Conservation (phyloP, 2,888 invertebrate genomes). For the Scaptomyza parva region DNA sequence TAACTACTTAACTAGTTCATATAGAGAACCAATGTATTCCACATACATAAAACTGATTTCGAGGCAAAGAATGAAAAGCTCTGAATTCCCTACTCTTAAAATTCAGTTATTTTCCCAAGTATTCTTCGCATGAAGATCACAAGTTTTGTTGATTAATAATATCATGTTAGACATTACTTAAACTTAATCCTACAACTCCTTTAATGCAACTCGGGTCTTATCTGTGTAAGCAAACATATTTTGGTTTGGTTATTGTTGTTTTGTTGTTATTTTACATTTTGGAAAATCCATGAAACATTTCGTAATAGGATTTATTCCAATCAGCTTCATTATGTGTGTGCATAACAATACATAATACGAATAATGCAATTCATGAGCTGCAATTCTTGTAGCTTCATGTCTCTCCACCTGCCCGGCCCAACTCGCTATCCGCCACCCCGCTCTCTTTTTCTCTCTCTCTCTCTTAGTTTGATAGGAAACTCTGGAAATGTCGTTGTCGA, state of each 20-base stretch:
- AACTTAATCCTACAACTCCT: no score
- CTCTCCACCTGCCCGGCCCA: slow-evolving; percentile 5
- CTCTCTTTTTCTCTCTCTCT: background rate
- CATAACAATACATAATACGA: slow-evolving; percentile 55
- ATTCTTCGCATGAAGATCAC: no score
- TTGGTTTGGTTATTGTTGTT: background rate
- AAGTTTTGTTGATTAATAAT: no score
- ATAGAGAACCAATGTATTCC: no score
- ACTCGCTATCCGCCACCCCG: no score
- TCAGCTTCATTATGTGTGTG: slow-evolving; percentile 54
- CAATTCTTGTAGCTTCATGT: slow-evolving; percentile 50
- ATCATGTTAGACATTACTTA: no score
- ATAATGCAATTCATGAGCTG: slow-evolving; percentile 64
- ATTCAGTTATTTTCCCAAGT: no score
- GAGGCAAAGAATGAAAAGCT: no score
- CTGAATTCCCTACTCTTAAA: no score
- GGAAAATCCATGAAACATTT: slow-evolving; percentile 19
- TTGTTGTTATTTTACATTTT: slow-evolving; percentile 19
- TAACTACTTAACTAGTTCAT: no score
- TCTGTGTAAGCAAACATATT: background rate
- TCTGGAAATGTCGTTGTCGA: slow-evolving; percentile 43
- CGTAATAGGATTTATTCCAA: slow-evolving; percentile 52
- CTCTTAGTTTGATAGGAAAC: background rate
- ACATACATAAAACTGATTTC: no score
- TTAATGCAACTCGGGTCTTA: no score